Evolutionary conservation across 2,113 vertebrate genomes (phyloP).

Genomic region (Oreochromis aureus): DNA sequence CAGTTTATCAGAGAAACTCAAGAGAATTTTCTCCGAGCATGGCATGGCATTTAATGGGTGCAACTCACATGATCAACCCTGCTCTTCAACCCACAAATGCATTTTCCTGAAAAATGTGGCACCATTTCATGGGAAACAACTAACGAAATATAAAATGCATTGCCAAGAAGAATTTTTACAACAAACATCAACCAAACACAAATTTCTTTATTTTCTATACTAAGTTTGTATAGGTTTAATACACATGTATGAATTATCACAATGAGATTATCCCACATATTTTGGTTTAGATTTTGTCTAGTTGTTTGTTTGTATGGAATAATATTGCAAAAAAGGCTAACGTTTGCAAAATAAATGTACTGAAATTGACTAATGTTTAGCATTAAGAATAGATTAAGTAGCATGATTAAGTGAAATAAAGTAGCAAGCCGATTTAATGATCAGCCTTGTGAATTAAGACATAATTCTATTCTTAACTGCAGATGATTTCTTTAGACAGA

Average conservation of each 20-base stretch:
- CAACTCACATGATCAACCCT: neutral
- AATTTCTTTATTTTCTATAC: neutral
- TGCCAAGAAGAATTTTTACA: neutral
- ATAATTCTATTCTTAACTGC: neutral
- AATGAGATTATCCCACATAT: neutral
- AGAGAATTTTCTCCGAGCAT: neutral
- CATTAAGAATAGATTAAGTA: neutral
- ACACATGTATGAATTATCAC: neutral
- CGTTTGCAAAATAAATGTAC: neutral
- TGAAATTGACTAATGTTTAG: neutral
- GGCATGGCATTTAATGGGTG: neutral
- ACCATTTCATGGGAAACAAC: neutral
- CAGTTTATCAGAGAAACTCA: neutral
- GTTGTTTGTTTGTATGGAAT: slow-evolving; percentile 14
- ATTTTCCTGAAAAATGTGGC: neutral
- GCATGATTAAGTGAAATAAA: neutral
- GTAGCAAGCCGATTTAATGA: neutral
- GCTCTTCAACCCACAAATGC: neutral
- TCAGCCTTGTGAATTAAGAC: neutral
- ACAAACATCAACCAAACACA: neutral
- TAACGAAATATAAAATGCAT: neutral
- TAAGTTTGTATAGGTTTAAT: neutral
- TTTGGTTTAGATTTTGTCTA: neutral
- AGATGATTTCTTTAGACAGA: neutral
- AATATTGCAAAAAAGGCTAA: slow-evolving; percentile 12